Evolutionary conservation across 2,888 invertebrate genomes (phyloP), one percentile per base, ranked within the genome.

Genomic region (Drosophila anceps): DNA sequence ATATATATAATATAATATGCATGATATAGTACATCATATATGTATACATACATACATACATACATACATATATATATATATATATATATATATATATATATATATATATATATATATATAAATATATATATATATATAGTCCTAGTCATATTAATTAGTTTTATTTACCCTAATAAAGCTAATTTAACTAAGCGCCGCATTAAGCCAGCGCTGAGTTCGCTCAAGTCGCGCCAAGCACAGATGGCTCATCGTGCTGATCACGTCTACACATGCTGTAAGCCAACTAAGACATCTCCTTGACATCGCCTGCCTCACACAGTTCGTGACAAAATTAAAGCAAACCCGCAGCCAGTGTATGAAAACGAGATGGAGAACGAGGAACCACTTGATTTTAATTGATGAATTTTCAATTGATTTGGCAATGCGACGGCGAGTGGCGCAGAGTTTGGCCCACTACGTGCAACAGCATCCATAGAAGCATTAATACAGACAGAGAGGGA

Each of bases 361-460:
- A 50, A 50, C 48, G 48, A 50, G 48, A 50, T 50, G 27, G n/a
- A 44, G 64, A 31, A 46, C 15, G 29, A 35, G 48, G 27, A 67
- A 58, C 24, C 72, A 58, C 61, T 66, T 61, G 72, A 48, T 46
- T 58, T 66, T 67, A 72, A 73, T 72, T 73, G 72, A 66, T 62
- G 61, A 55, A 54, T 41, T 66, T 61, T 63, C 62, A 71, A 72
- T 67, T 67, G 67, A 64, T 20, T 64, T 54, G 54, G 55, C 55
- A 69, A 61, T 35, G 69, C 53, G 33, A 18, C 31, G 33, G 24
- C 31, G 53, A 20, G 13, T 37, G 44, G 24, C 46, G n/a, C 37
- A 20, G 39, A 50, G 53, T 46, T 50, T 12, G 66, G 53, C 37
- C 63, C 64, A 20, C 13, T 33, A 39, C 9, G 51, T 51, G 46